phyloP scores from a whole-genome alignment of 2,797 vertebrate genomes.

The Cheirogaleus major region DNA sequence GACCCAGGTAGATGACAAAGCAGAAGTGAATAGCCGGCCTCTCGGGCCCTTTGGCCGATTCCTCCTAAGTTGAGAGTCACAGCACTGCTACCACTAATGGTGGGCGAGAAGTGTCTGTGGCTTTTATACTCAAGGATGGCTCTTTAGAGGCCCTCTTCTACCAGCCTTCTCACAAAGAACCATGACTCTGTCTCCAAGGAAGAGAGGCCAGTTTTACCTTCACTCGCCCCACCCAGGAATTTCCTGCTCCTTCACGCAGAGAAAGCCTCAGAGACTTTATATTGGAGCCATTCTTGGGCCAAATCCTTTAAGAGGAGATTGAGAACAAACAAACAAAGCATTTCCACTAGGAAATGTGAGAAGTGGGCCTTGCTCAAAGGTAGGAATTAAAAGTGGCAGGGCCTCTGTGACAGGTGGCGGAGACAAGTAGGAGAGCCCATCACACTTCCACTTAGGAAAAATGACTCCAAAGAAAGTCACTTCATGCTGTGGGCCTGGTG shows the following conservation, averaged over 20 bases:
- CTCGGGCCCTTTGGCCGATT: rapidly evolving
- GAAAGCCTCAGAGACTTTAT: background rate
- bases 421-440: slow-evolving; percentile 22
- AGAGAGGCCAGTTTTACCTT: background rate
- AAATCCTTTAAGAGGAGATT: slow-evolving; percentile 34
- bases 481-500: background rate
- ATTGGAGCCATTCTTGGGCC: background rate
- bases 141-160: background rate
- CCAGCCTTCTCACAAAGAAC: background rate
- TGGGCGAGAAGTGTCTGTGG: background rate
- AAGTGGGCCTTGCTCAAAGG: slow-evolving; percentile 74
- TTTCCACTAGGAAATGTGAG: slow-evolving; percentile 81
- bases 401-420: background rate
- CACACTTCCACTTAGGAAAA: slow-evolving; percentile 49
- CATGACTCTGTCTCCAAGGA: background rate
- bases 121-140: background rate
- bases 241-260: background rate
- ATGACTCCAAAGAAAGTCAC: slow-evolving; percentile 41
- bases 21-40: background rate
- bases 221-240: background rate
- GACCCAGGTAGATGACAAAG: background rate
- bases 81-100: rapidly evolving
- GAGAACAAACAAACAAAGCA: background rate
- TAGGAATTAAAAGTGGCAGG: background rate
- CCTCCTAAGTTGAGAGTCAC: background rate